Conservation (phyloP, 2,113 vertebrate species). For the Pimephales promelas region DNA sequence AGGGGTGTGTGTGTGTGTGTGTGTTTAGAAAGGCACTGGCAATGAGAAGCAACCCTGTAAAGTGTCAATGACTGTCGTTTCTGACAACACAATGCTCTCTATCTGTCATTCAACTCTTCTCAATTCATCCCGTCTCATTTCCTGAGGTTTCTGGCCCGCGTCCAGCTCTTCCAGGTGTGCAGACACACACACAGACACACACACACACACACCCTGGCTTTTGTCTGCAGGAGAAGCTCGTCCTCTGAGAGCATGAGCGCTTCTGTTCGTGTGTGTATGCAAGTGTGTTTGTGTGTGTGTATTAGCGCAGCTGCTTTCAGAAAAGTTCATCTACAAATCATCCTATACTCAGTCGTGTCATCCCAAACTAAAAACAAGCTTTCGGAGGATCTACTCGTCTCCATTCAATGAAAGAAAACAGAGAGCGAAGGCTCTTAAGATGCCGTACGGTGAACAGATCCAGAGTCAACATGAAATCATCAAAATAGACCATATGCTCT, state of each 20-base stretch:
- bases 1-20: too few species aligned
- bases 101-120: too few species aligned
- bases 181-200: constrained; percentile 8
- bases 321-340: background rate
- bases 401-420: background rate
- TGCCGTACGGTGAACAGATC: too few species aligned
- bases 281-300: too few species aligned
- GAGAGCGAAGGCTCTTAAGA: too few species aligned
- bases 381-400: background rate
- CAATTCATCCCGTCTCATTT: too few species aligned
- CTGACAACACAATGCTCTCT: too few species aligned
- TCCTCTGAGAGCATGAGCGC: background rate
- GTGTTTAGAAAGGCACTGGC: background rate
- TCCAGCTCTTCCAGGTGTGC: constrained; percentile 41
- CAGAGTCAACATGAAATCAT: too few species aligned
- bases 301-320: background rate
- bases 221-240: background rate
- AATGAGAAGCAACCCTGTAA: background rate
- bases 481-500: too few species aligned
- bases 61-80: too few species aligned
- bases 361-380: too few species aligned
- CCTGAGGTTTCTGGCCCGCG: background rate
- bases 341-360: background rate
- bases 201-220: background rate
- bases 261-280: background rate